A percentile compares a stretch with the other conserved stretches of the same genome.
Conservation (phyloP, 2,797 vertebrate species). For the Mormyrops boulengeri region DNA sequence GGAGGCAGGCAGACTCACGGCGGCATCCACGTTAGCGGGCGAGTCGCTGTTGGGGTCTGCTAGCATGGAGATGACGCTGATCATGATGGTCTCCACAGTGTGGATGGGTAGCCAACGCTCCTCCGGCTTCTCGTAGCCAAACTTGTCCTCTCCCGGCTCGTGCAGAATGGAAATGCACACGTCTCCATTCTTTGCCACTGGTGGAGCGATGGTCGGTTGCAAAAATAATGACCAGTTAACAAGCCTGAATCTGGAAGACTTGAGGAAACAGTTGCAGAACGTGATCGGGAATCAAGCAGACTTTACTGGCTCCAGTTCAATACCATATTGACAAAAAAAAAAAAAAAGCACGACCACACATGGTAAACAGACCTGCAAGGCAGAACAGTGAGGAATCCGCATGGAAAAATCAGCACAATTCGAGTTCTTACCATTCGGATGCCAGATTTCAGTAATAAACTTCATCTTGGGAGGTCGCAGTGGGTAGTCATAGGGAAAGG, state of each 20-base stretch:
- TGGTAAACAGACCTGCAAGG: neutral
- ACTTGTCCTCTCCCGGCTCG: constrained; percentile 97
- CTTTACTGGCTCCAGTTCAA: neutral
- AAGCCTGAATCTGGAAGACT: neutral
- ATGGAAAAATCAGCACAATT: constrained; percentile 18
- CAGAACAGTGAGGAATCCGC: neutral
- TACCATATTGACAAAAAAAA: neutral
- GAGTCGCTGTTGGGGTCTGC: constrained; percentile 98
- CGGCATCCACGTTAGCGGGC: constrained; percentile 95
- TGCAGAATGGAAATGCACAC: constrained; percentile 99
- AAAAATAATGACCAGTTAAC: neutral
- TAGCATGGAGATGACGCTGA: constrained; percentile 99
- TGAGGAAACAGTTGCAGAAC: neutral
- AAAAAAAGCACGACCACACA: neutral
- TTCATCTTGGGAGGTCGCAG: constrained; percentile 99
- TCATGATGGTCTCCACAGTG: constrained; percentile 99
- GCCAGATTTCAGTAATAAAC: constrained; percentile 99
- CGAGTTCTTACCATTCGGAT: constrained; percentile 83
- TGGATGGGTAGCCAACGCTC: constrained; percentile 99
- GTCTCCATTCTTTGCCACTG: constrained; percentile 98
- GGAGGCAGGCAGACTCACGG: constrained; percentile 73
- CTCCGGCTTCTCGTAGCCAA: constrained; percentile 97
- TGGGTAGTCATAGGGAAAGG: constrained; percentile 99
- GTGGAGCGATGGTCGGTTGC: neutral
- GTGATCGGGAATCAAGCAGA: neutral